A percentile compares a stretch with the other conserved stretches of the same genome.
Conservation (phyloP, 2,888 invertebrate genomes). For the Oscheius myriophilus region DNA sequence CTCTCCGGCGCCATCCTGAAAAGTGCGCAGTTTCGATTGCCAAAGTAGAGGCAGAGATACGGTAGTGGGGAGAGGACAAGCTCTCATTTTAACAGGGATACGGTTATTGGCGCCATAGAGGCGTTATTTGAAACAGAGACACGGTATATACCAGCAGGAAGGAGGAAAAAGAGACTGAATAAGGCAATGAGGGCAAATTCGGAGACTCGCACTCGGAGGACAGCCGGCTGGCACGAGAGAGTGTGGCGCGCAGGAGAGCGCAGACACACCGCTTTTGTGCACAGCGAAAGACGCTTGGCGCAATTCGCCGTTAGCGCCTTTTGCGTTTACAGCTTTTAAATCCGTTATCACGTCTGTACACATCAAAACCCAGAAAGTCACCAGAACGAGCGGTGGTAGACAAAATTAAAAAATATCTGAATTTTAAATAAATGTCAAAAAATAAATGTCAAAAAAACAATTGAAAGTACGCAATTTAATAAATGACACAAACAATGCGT, state of each 20-base stretch:
- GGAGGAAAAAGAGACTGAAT: no score
- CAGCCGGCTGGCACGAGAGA: conserved; percentile 18
- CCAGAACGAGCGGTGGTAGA: no score
- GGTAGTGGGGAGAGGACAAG: not conserved
- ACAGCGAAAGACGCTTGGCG: no score
- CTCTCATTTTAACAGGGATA: not conserved
- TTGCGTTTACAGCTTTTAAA: no score
- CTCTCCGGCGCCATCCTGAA: conserved; percentile 23
- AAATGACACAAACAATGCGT: no score
- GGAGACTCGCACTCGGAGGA: conserved; percentile 7
- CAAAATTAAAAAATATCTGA: no score
- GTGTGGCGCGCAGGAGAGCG: not conserved
- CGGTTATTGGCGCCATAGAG: not conserved
- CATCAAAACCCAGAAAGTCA: no score
- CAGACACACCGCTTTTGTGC: not conserved
- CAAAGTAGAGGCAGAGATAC: not conserved
- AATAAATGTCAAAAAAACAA: no score
- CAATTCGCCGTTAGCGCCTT: no score
- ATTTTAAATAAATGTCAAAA: no score
- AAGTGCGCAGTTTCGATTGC: not conserved
- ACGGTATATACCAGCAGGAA: not conserved
- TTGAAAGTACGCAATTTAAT: no score
- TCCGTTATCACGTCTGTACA: no score
- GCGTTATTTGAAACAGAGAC: not conserved
- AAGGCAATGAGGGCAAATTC: conserved; percentile 5